phyloP scores from a whole-genome alignment of 2,888 invertebrate genomes.

The Baccha elongata region DNA sequence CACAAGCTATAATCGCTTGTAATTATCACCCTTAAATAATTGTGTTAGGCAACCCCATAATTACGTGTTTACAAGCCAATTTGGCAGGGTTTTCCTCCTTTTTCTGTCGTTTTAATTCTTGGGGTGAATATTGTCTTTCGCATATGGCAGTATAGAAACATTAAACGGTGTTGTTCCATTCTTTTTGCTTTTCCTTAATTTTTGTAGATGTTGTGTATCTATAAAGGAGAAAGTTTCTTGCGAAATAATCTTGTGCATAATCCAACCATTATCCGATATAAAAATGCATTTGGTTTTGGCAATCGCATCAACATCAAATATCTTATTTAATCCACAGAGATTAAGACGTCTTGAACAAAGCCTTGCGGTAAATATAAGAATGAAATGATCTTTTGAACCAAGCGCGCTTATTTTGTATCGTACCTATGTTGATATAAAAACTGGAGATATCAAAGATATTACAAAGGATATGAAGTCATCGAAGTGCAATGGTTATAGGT shows the following conservation, averaged over 20 bases:
- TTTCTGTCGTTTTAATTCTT: background rate
- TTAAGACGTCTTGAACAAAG: slow-evolving; percentile 56
- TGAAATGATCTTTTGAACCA: slow-evolving; percentile 58
- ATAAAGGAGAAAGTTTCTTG: slow-evolving; percentile 28
- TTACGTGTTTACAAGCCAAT: slow-evolving; percentile 74
- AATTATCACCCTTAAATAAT: slow-evolving; percentile 72
- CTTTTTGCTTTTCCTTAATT: slow-evolving; percentile 45
- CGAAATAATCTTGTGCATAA: slow-evolving; percentile 51
- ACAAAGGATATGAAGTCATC: slow-evolving; percentile 43
- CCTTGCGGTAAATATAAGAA: slow-evolving; percentile 29
- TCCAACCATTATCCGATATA: slow-evolving; percentile 46
- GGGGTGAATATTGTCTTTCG: slow-evolving; percentile 51
- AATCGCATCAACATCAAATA: slow-evolving; percentile 32
- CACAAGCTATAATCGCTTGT: slow-evolving; percentile 69
- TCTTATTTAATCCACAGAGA: slow-evolving; percentile 54
- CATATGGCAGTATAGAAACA: slow-evolving; percentile 51
- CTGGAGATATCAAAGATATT: slow-evolving; percentile 19
- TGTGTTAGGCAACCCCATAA: slow-evolving; percentile 73
- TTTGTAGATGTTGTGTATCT: slow-evolving; percentile 1
- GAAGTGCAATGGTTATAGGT: slow-evolving; percentile 40
- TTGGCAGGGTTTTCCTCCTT: slow-evolving; percentile 63
- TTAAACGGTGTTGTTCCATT: background rate
- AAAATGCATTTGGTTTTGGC: slow-evolving; percentile 45
- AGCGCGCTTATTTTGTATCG: slow-evolving; percentile 46
- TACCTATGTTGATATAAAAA: slow-evolving; percentile 58